Conservation (phyloP, 2,888 invertebrate species). For the Drosophila neotestacea region DNA sequence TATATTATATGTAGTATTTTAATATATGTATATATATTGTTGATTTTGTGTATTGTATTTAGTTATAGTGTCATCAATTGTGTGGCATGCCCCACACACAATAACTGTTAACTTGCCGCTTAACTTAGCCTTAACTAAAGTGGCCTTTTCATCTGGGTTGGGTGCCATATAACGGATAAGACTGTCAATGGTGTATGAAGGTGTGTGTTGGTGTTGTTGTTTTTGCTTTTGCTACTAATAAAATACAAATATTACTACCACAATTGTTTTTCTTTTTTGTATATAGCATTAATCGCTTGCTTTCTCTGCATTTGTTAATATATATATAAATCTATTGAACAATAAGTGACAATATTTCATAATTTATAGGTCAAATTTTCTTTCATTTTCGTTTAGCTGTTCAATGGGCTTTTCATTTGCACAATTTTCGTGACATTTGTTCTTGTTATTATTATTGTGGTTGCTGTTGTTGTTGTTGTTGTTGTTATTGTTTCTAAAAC, state of each 20-base stretch:
- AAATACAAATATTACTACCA: constrained; percentile 41
- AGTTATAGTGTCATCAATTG: constrained; percentile 13
- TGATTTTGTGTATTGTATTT: constrained; percentile 1
- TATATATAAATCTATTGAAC: constrained; percentile 7
- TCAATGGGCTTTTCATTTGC: constrained; percentile 38
- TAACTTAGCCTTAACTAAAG: constrained; percentile 34
- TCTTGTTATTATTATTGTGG: constrained; percentile 33
- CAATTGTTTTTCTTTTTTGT: constrained; percentile 28
- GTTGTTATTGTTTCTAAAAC: constrained; percentile 39
- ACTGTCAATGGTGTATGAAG: not conserved
- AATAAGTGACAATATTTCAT: constrained; percentile 12
- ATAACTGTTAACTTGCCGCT: constrained; percentile 34
- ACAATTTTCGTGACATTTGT: constrained; percentile 6
- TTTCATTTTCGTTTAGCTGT: constrained; percentile 20
- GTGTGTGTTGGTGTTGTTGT: constrained; percentile 7
- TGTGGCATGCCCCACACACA: not conserved
- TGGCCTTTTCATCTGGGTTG: constrained; percentile 26
- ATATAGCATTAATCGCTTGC: constrained; percentile 18
- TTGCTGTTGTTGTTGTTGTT: constrained; percentile 24
- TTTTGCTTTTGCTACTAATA: constrained; percentile 26
- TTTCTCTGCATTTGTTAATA: constrained; percentile 12
- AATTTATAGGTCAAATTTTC: constrained; percentile 1
- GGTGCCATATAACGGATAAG: constrained; percentile 19
- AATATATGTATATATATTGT: constrained; percentile 3
- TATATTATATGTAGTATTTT: constrained; percentile 15